Evolutionary conservation across 2,113 vertebrate species (phyloP).

Genomic region (Apteryx mantelli): DNA sequence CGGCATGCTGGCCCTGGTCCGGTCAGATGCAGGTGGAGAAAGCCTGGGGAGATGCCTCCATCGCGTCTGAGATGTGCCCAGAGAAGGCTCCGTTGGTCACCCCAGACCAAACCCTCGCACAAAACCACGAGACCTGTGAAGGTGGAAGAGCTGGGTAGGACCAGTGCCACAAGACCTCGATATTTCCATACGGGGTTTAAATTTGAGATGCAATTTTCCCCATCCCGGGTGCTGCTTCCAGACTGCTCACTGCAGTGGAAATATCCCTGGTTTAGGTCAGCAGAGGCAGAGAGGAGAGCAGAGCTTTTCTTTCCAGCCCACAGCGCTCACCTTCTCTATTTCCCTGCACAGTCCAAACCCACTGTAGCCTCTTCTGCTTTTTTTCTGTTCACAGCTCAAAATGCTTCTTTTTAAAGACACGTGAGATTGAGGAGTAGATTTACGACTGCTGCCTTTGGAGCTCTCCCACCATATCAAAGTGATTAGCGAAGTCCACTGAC

Average conservation of each 20-base stretch:
- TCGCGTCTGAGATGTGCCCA: too few relatives aligned
- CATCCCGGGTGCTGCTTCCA: too few relatives aligned
- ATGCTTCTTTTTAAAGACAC: background rate
- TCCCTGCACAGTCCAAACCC: background rate
- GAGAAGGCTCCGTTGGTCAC: too few relatives aligned
- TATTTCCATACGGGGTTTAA: background rate
- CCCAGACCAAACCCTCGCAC: background rate
- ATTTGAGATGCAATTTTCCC: background rate
- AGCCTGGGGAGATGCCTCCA: too few relatives aligned
- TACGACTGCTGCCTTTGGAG: background rate
- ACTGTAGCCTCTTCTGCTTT: background rate
- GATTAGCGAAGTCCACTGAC: background rate
- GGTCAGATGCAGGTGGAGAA: too few relatives aligned
- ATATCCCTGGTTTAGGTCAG: background rate
- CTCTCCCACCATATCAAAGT: background rate
- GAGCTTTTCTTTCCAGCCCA: background rate
- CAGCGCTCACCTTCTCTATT: background rate
- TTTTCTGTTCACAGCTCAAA: background rate
- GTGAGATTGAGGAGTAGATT: background rate
- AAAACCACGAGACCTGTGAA: background rate
- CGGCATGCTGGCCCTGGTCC: accelerated
- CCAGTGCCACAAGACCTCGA: too few relatives aligned
- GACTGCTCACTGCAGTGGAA: background rate
- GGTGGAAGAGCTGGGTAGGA: background rate
- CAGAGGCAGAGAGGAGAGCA: background rate